Conservation (phyloP, 2,888 invertebrate species). For the Palloptera scutellata region DNA sequence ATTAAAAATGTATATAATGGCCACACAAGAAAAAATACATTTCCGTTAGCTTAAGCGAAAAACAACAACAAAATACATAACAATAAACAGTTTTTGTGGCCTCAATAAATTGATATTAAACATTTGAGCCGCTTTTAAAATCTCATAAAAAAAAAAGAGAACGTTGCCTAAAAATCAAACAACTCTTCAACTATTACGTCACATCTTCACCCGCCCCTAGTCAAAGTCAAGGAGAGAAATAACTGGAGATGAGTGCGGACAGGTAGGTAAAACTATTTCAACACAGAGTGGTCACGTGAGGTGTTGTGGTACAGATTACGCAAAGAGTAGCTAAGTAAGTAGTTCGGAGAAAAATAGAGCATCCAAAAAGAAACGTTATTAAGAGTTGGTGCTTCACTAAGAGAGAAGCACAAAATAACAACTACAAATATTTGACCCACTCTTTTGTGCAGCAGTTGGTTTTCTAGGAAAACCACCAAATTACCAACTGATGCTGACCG, state of each 20-base stretch:
- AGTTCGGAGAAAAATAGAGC: too few species aligned
- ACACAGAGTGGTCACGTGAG: too few species aligned
- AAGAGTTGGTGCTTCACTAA: too few species aligned
- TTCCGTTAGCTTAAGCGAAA: conserved; percentile 8
- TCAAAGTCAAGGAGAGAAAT: too few species aligned
- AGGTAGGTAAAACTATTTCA: too few species aligned
- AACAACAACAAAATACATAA: background rate
- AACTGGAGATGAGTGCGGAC: too few species aligned
- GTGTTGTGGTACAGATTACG: too few species aligned
- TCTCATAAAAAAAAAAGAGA: background rate
- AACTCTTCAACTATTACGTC: background rate
- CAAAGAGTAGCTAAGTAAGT: too few species aligned
- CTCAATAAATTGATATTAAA: conserved; percentile 39
- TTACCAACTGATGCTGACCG: background rate
- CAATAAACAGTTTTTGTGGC: conserved; percentile 29
- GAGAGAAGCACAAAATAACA: conserved; percentile 17
- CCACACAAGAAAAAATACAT: conserved; percentile 18
- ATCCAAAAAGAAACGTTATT: too few species aligned
- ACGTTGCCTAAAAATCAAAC: background rate
- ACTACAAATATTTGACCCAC: conserved; percentile 22
- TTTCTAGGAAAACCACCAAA: background rate
- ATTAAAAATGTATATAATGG: conserved; percentile 44
- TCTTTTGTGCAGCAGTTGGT: too few species aligned
- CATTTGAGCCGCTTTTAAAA: conserved; percentile 30
- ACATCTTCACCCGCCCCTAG: too few species aligned